Evolutionary conservation across 2,888 invertebrate genomes (phyloP).

Genomic region (Limnephilus lunatus): DNA sequence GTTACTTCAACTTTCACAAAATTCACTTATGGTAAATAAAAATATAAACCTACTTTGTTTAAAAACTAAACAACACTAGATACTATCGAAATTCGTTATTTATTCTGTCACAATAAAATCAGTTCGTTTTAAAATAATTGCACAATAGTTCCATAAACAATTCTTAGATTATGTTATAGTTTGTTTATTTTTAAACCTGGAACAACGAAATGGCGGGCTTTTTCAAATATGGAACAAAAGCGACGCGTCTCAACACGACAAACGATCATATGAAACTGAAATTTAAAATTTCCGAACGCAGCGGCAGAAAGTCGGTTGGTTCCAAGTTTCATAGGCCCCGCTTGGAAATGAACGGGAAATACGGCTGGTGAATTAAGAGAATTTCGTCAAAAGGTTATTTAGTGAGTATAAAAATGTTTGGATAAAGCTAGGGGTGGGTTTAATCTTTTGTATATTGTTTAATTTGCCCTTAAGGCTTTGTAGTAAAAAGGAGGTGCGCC

Average conservation of each 20-base stretch:
- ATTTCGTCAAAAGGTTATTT: neutral
- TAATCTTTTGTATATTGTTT: neutral
- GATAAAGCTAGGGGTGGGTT: neutral
- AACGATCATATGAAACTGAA: constrained; percentile 5
- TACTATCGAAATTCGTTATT: neutral
- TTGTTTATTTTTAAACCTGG: constrained; percentile 5
- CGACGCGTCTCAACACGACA: neutral
- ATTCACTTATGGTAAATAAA: neutral
- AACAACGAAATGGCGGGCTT: constrained; percentile 16
- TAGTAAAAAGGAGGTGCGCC: neutral
- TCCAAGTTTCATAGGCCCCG: neutral
- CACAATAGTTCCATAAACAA: neutral
- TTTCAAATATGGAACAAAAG: neutral
- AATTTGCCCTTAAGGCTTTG: neutral
- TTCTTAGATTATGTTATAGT: neutral
- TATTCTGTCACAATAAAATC: neutral
- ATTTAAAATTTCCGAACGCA: neutral
- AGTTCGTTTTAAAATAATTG: neutral
- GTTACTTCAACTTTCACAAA: neutral
- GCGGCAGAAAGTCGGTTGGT: neutral
- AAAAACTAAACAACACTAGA: neutral
- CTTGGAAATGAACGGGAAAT: neutral
- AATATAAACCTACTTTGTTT: neutral
- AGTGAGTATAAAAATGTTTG: neutral
- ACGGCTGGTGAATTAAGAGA: neutral